Percentiles rank a stretch among this genome's conserved stretches.
Conservation (phyloP, 2,113 vertebrate species). For the Hassar affinis region DNA sequence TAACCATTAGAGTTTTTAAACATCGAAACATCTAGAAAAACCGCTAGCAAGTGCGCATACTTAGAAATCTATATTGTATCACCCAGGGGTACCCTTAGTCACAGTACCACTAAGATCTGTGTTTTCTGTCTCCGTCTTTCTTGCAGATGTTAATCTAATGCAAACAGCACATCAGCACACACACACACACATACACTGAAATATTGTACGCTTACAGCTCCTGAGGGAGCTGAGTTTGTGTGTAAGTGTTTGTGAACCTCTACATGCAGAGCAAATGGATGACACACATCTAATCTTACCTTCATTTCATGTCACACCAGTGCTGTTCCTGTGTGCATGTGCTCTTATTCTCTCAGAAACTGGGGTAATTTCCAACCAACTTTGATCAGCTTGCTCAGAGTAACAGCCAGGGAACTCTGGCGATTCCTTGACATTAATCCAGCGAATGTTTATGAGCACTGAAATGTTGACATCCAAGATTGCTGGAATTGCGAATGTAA, state of each 20-base stretch:
- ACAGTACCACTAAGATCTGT: background rate
- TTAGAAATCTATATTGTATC: background rate
- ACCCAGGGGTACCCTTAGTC: background rate
- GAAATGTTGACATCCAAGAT: conserved; percentile 1
- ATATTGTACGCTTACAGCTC: conserved; percentile 49
- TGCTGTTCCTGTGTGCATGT: conserved; percentile 38
- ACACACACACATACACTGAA: conserved; percentile 32
- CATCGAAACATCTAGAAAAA: background rate
- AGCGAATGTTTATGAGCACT: background rate
- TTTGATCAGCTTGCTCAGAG: conserved; percentile 49
- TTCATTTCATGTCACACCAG: conserved; percentile 35
- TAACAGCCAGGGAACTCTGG: conserved; percentile 34
- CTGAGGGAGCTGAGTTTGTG: conserved; percentile 50
- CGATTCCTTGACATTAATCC: background rate
- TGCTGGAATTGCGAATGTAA: background rate
- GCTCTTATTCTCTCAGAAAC: conserved; percentile 41
- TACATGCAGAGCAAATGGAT: conserved; percentile 19
- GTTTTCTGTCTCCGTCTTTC: background rate
- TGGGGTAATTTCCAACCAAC: conserved; percentile 47
- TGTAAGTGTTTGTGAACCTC: conserved; percentile 28
- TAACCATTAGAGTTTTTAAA: background rate
- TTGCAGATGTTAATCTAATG: background rate
- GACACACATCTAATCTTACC: conserved; percentile 33
- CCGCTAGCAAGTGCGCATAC: background rate
- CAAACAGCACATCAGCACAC: conserved; percentile 12